Conservation (phyloP, 2,113 vertebrate genomes). For the Phrynocephalus versicolor region DNA sequence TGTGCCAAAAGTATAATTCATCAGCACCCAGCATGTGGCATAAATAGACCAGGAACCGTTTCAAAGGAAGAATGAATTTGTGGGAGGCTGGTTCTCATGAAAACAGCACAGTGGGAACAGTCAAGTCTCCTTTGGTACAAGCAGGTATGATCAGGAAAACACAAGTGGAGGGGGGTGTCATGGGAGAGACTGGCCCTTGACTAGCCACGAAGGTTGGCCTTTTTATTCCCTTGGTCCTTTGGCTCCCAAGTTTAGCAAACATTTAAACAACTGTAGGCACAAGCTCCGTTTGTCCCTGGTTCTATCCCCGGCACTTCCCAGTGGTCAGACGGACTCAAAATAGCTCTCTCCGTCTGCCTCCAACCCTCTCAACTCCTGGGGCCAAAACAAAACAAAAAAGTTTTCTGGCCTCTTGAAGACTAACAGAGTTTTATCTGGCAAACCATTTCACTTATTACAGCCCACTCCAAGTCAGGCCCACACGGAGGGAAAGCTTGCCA, state of each 20-base stretch:
- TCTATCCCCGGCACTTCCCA: background rate
- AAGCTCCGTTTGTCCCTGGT: background rate
- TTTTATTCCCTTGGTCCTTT: background rate
- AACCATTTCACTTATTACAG: no score
- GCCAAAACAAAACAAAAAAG: background rate
- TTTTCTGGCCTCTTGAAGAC: no score
- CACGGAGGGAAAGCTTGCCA: no score
- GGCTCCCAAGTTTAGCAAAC: background rate
- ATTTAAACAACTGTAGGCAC: background rate
- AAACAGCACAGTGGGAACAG: rapidly evolving
- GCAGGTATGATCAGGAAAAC: background rate
- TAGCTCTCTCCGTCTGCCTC: background rate
- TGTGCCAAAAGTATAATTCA: background rate
- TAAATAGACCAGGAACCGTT: background rate
- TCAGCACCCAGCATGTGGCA: background rate
- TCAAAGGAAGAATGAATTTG: background rate
- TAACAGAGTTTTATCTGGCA: no score
- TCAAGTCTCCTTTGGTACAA: rapidly evolving
- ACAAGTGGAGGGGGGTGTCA: no score
- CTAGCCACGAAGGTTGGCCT: background rate
- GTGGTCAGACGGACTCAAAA: background rate
- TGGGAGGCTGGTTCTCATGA: background rate
- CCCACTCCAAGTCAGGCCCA: no score
- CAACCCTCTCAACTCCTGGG: background rate
- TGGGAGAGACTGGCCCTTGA: background rate